These are phyloP conservation scores for Heptranchias perlo DNA, from an alignment of 2,113 vertebrate species.

Conservation along the genomic window DNA sequence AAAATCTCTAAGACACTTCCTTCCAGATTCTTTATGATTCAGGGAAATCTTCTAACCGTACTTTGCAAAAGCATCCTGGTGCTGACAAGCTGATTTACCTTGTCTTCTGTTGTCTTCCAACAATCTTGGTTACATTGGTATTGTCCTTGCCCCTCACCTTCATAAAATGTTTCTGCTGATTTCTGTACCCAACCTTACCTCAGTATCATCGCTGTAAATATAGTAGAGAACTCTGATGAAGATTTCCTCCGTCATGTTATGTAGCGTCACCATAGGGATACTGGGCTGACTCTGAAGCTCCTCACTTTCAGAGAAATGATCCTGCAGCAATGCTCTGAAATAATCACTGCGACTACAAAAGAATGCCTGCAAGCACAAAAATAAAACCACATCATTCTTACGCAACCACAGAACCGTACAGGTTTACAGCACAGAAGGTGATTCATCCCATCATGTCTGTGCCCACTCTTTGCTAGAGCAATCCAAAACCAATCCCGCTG, in stretches of 20 bases:
- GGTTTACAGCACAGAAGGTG: neutral
- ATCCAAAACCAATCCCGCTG: neutral
- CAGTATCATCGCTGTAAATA: conserved; percentile 83
- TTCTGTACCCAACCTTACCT: conserved; percentile 59
- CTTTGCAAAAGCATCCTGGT: neutral
- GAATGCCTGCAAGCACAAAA: conserved; percentile 68
- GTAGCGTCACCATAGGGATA: conserved; percentile 77
- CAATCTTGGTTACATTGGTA: neutral
- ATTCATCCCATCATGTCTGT: neutral
- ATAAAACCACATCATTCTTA: conserved; percentile 31
- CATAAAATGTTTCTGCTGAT: neutral
- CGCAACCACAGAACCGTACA: neutral
- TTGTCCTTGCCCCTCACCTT: neutral
- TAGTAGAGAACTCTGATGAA: conserved; percentile 86
- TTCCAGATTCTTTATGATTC: neutral
- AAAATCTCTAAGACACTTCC: neutral
- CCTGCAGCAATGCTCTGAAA: conserved; percentile 85
- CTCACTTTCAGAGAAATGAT: conserved; percentile 87
- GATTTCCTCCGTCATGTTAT: conserved; percentile 75
- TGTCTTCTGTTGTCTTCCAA: neutral
- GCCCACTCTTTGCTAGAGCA: neutral
- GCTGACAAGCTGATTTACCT: neutral
- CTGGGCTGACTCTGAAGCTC: conserved; percentile 74
- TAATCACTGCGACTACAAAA: conserved; percentile 95
- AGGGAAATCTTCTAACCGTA: neutral